These are phyloP conservation scores for Mormyrus iriodes DNA, from an alignment of 2,113 vertebrate species.

Conservation along the genomic window DNA sequence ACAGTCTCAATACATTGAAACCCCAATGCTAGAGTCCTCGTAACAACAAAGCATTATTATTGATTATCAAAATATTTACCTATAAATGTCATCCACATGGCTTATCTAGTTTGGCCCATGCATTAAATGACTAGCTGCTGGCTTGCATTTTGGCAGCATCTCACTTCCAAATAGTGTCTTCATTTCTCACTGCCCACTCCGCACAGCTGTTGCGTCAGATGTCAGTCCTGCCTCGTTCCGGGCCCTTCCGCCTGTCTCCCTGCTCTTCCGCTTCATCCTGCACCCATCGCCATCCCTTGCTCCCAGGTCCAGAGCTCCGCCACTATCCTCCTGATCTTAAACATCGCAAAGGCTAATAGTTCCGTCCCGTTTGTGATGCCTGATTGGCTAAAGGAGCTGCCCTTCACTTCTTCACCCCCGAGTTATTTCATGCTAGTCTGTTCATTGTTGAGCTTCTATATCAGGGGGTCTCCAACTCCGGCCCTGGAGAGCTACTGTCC, in stretches of 20 bases:
- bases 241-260: background rate
- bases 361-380: background rate
- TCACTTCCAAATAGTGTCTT: background rate
- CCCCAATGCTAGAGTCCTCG: background rate
- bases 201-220: constrained; percentile 4
- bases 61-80: constrained; percentile 10
- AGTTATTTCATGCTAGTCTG: background rate
- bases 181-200: constrained; percentile 1
- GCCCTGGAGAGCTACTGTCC: background rate
- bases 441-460: background rate
- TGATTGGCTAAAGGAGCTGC: background rate
- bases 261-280: background rate
- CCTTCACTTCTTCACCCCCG: background rate
- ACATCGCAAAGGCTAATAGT: background rate
- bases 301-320: background rate
- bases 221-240: background rate
- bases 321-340: background rate
- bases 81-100: background rate
- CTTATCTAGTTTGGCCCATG: background rate
- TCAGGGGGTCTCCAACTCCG: background rate
- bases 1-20: background rate
- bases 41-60: background rate
- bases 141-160: background rate
- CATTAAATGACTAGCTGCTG: background rate
- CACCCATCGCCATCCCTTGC: background rate